Conservation (phyloP, 2,113 vertebrate species). For the Struthidea cinerea region DNA sequence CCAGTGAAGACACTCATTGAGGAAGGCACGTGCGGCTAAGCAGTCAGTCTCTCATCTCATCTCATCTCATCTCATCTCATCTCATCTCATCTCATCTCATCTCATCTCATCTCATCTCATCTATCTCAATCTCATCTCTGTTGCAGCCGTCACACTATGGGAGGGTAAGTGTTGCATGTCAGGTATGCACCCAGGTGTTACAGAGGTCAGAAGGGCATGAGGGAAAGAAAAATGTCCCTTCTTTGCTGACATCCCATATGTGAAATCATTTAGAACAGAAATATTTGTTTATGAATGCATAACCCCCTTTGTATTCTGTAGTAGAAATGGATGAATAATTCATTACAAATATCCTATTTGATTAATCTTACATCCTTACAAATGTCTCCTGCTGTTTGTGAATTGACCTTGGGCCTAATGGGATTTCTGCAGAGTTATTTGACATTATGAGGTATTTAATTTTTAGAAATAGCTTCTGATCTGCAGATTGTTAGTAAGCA, state of each 20-base stretch:
- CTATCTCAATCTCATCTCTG: neutral
- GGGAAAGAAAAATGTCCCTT: neutral
- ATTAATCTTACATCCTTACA: slow-evolving; percentile 23
- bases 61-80: neutral
- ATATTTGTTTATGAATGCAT: neutral
- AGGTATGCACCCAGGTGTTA: neutral
- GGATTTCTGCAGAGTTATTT: slow-evolving; percentile 4
- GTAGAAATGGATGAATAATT: slow-evolving; percentile 42
- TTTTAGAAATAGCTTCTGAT: slow-evolving; percentile 13
- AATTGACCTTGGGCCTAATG: neutral
- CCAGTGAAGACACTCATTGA: neutral
- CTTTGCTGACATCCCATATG: neutral
- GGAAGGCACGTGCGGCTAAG: neutral
- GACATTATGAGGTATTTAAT: neutral
- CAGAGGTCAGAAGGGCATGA: neutral
- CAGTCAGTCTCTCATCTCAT: neutral
- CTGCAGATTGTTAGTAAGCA: neutral
- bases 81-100: neutral
- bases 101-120: neutral
- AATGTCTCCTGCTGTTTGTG: neutral
- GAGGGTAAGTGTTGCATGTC: neutral
- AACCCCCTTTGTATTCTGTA: neutral
- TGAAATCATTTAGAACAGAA: neutral
- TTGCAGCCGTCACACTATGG: rapidly evolving
- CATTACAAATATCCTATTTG: neutral